Evolutionary conservation across 2,888 invertebrate species (phyloP).

Genomic region (Eremobia ochroleuca): DNA sequence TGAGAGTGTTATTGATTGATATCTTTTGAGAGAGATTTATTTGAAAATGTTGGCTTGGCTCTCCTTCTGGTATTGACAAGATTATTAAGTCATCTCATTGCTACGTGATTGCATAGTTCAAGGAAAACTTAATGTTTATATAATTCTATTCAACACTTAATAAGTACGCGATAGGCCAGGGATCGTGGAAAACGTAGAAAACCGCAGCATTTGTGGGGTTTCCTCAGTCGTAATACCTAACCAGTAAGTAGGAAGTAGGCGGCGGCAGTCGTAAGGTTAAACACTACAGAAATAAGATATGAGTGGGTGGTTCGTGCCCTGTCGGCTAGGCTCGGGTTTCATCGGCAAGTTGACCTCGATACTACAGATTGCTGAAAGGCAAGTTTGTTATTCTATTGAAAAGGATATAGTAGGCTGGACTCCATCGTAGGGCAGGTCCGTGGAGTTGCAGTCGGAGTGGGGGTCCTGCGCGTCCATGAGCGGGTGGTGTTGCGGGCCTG

Average conservation of each 20-base stretch:
- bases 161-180: constrained; percentile 59
- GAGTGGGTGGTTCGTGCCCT: constrained; percentile 78
- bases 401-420: constrained; percentile 99
- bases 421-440: constrained; percentile 97
- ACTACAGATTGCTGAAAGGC: constrained; percentile 46
- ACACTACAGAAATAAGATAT: constrained; percentile 91
- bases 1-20: not conserved
- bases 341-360: constrained; percentile 67
- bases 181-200: constrained; percentile 83
- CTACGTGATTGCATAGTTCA: not conserved
- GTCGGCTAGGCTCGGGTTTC: constrained; percentile 69
- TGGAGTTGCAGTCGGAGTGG: constrained; percentile 97
- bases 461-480: constrained; percentile 96
- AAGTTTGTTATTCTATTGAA: constrained; percentile 75
- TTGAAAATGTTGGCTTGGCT: not conserved
- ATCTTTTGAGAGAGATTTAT: not conserved
- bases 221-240: constrained; percentile 88
- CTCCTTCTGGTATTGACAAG: not conserved
- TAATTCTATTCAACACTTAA: constrained; percentile 39
- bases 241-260: constrained; percentile 87
- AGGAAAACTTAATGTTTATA: constrained; percentile 44
- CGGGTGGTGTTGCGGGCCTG: constrained; percentile 94
- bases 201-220: constrained; percentile 88
- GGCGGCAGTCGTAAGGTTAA: constrained; percentile 90
- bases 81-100: constrained; percentile 11